Percentiles rank a stretch among this genome's conserved stretches.
Evolutionary conservation across 2,113 vertebrate species (phyloP).

Genomic region (Penelope pileata): DNA sequence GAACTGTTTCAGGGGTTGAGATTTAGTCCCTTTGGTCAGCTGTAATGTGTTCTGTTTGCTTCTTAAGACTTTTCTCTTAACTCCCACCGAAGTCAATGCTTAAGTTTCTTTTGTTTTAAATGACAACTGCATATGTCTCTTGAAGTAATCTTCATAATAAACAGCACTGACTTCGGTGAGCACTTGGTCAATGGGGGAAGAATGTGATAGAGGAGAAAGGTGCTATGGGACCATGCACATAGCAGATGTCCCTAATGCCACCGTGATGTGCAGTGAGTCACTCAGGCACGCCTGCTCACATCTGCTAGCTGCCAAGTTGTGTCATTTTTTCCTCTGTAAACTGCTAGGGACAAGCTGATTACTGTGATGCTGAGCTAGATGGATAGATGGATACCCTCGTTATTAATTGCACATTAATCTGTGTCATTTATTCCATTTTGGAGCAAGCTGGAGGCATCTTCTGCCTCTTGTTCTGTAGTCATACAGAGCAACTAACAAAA

Average conservation of each 20-base stretch:
- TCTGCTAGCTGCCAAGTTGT: not conserved
- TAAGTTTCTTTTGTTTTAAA: not conserved
- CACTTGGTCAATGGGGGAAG: not conserved
- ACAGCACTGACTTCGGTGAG: not conserved
- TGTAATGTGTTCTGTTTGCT: constrained; percentile 38
- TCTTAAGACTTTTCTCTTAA: constrained; percentile 19
- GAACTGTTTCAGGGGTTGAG: constrained; percentile 3
- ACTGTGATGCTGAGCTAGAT: not conserved
- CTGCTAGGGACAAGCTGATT: not conserved
- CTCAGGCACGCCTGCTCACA: not conserved
- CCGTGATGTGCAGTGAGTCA: not conserved
- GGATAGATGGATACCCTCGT: not conserved
- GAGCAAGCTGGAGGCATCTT: not conserved
- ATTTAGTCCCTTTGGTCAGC: constrained; percentile 38
- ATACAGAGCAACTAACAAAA: not conserved
- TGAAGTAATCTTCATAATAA: not conserved
- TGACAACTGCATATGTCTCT: not conserved
- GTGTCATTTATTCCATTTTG: not conserved
- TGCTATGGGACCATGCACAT: rapidly evolving
- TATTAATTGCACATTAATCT: not conserved
- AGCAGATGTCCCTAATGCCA: not conserved
- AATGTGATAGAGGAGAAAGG: not conserved
- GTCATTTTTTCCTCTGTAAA: not conserved
- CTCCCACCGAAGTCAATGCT: not conserved
- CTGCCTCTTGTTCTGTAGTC: not conserved